Evolutionary conservation across 2,113 vertebrate genomes (phyloP).

Genomic region (Nothocercus nigrocapillus): DNA sequence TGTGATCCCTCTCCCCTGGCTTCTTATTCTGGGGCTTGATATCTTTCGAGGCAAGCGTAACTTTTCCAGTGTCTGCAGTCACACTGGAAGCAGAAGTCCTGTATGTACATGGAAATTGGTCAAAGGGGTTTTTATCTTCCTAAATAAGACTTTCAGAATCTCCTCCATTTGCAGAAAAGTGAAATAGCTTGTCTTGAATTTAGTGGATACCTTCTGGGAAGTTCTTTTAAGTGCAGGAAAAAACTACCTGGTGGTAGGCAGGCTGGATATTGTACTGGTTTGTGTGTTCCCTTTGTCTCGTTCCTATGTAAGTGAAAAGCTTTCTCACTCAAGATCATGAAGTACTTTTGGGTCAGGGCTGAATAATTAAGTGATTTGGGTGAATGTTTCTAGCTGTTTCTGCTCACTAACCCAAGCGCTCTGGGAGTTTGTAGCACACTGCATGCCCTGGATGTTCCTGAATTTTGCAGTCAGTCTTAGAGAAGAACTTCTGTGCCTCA

Average conservation of each 20-base stretch:
- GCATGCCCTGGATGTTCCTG: not conserved
- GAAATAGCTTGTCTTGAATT: not conserved
- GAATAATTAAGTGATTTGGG: not conserved
- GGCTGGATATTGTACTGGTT: not conserved
- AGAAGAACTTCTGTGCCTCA: not conserved
- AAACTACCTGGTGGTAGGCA: not conserved
- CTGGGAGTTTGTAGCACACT: not conserved
- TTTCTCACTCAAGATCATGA: not conserved
- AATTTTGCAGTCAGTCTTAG: not conserved
- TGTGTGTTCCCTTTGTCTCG: not conserved
- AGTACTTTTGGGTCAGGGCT: not conserved
- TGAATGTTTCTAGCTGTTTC: conserved; percentile 7
- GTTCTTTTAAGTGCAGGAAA: not conserved
- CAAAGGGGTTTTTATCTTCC: not conserved
- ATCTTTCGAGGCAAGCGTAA: not conserved
- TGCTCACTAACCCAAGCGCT: not conserved
- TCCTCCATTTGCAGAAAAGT: not conserved
- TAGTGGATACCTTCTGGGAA: not conserved
- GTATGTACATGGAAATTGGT: not conserved
- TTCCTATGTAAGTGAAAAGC: not conserved
- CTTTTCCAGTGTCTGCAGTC: not conserved
- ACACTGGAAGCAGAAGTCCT: not conserved
- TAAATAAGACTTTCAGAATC: not conserved
- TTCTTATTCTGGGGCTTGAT: not conserved
- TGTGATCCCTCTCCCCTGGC: not conserved